Base-by-base conservation (phyloP, 2,888 invertebrate species). In the Drosophila koepferae region DNA sequence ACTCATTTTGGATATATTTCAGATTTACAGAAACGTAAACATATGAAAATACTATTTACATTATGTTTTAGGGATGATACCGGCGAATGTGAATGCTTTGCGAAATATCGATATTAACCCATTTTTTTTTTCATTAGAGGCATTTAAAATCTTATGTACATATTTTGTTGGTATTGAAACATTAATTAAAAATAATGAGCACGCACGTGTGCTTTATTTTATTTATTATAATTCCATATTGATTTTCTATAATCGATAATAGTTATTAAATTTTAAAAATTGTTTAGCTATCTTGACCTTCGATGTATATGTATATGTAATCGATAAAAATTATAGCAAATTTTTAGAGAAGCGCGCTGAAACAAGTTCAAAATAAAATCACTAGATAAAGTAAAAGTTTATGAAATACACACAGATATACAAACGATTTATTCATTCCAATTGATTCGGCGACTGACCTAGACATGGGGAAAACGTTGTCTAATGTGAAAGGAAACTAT, bases 1-100 rank as follows among this genome's bases (percentile, higher is more conserved):
- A 14, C 86, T 84, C 83, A 84, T 84, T 40, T 49, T 54, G 36
- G 16, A 10, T 20, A 1, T n/a, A 5, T 46, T 51, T 31, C 7
- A 28, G 1, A 41, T 55, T n/a, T 23, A 12, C 14, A 18, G 12
- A 31, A 51, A 51, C 7, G 12, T 34, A 34, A 51, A 51, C 36
- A 51, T 34, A 51, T 3, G 12, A 36, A 36, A 20, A 51, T 3
- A 20, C 2, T 51, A 18, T 2, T 31, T 49, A 0, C 2, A 12
- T 18, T 18, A 34, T 14, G 14, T 3, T 14, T 51, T 51, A 36
- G 51, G 6, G 51, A 51, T 51, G 51, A 51, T 14, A 51, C 34
- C 34, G 36, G 18, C 51, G 18, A 18, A 34, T 7, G 12, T 12
- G 7, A 34, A 18, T 18, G 7, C 1, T 10, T 51, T n/a, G 6